Evolutionary conservation across 2,888 invertebrate species (phyloP), one percentile per base, ranked within the genome.

Genomic region (Lepidochrysops patricia): DNA sequence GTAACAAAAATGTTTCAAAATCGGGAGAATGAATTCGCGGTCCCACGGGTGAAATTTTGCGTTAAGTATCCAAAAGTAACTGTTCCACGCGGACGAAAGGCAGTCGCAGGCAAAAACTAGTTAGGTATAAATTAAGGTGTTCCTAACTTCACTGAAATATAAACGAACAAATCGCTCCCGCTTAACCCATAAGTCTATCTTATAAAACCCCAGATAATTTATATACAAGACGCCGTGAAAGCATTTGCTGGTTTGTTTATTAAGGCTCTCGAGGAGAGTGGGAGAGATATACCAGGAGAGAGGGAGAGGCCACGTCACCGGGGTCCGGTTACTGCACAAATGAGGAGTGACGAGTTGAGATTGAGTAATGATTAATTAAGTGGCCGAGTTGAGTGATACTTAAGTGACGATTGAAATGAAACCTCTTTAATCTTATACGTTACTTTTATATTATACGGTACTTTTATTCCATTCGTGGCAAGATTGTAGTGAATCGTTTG

Each of bases 171-270:
- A n/a, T n/a, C 65, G 63, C 62, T 57, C 1, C 0, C 27, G n/a
- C 58, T 26, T 37, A 13, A 58, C 37, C 7, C 60, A 63, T 56
- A 19, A 12, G 15, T 52, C 49, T 19, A 48, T 63, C 63, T 54
- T 23, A 61, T 49, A 58, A 60, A 56, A 61, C 62, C 48, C 57
- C 29, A 57, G 64, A 63, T 68, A 68, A 70, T 70, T 70, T 64
- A 68, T 66, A 65, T 68, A 68, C 66, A 67, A 58, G 57, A 56
- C 43, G 60, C 57, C 57, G 63, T 70, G 63, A 67, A 68, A 69
- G 70, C 70, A 37, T 69, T 70, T 63, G 49, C 66, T 62, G 67
- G 67, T 71, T 63, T 67, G 64, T 67, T 69, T 70, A 67, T 67
- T 68, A 67, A 64, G 57, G 27, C 52, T 27, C 52, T 52, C 9